These are phyloP conservation scores for Eubasilissa splendida DNA, from an alignment of 2,888 invertebrate species.

Conservation along the genomic window DNA sequence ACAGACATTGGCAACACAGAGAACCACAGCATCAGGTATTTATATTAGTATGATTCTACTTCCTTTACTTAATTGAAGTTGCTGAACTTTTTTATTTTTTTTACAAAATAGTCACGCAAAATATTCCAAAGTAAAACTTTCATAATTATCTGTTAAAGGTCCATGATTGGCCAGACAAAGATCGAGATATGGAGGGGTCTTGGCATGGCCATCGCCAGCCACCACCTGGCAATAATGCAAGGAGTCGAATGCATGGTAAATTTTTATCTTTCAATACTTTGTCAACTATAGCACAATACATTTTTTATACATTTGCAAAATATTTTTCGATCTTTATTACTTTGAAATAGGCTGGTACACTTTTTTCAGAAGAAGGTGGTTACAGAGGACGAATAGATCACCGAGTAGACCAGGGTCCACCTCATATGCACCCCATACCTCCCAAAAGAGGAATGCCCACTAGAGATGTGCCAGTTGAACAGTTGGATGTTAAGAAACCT, in stretches of 20 bases:
- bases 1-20: conserved; percentile 70
- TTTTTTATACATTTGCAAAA: too few relatives aligned
- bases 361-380: conserved; percentile 62
- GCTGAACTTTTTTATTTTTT: too few relatives aligned
- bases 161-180: conserved; percentile 72
- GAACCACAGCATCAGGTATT: conserved; percentile 62
- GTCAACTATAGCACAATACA: too few relatives aligned
- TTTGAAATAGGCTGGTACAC: not conserved
- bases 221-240: conserved; percentile 42
- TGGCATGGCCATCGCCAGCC: conserved; percentile 71
- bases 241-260: conserved; percentile 50
- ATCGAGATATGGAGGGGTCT: conserved; percentile 67
- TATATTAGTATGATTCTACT: too few relatives aligned
- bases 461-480: conserved; percentile 64
- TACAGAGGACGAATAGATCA: conserved; percentile 68
- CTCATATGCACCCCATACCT: conserved; percentile 64
- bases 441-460: conserved; percentile 59
- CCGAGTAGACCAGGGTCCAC: conserved; percentile 65
- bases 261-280: too few relatives aligned
- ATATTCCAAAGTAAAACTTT: not conserved
- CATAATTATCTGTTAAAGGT: conserved; percentile 63
- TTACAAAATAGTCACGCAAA: too few relatives aligned
- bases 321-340: too few relatives aligned
- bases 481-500: conserved; percentile 68
- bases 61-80: too few relatives aligned